A percentile compares a stretch with the other conserved stretches of the same genome.
Conservation (phyloP, 2,888 invertebrate genomes). For the Drosophila koepferae region DNA sequence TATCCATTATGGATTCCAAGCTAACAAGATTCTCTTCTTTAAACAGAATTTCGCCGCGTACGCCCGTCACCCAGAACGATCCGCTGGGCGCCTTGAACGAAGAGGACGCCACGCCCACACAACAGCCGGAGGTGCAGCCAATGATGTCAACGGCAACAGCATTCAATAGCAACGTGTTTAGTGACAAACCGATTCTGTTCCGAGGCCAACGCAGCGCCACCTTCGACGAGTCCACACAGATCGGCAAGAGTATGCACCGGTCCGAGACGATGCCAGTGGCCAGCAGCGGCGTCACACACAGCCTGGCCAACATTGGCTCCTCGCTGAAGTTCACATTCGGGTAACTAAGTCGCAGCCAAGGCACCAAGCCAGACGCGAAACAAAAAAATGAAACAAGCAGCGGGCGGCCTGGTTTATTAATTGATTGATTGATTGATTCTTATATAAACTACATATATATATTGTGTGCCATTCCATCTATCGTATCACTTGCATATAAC, state of each 20-base stretch:
- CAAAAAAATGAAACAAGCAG: neutral
- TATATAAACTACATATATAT: constrained; percentile 5
- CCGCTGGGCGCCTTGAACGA: constrained; percentile 93
- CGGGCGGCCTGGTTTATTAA: constrained; percentile 15
- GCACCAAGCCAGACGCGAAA: neutral
- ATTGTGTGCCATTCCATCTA: constrained; percentile 29
- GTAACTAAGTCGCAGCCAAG: constrained; percentile 86
- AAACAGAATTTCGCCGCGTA: constrained; percentile 89
- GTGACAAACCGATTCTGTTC: constrained; percentile 90
- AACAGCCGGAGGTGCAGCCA: constrained; percentile 19
- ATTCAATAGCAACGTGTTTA: constrained; percentile 85
- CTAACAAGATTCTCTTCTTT: neutral
- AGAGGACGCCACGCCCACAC: constrained; percentile 67
- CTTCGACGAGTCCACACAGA: constrained; percentile 87
- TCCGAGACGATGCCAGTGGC: constrained; percentile 91
- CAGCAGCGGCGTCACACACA: constrained; percentile 88
- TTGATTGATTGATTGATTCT: constrained; percentile 26
- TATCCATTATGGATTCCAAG: neutral
- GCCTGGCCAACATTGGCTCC: constrained; percentile 92
- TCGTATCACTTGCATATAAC: constrained; percentile 27
- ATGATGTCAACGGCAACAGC: constrained; percentile 30
- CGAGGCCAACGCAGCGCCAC: constrained; percentile 87
- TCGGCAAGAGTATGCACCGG: constrained; percentile 87
- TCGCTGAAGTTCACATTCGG: constrained; percentile 94
- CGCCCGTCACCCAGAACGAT: constrained; percentile 96